Base-by-base conservation (phyloP, 2,113 vertebrate species). In the Orthonyx spaldingii region DNA sequence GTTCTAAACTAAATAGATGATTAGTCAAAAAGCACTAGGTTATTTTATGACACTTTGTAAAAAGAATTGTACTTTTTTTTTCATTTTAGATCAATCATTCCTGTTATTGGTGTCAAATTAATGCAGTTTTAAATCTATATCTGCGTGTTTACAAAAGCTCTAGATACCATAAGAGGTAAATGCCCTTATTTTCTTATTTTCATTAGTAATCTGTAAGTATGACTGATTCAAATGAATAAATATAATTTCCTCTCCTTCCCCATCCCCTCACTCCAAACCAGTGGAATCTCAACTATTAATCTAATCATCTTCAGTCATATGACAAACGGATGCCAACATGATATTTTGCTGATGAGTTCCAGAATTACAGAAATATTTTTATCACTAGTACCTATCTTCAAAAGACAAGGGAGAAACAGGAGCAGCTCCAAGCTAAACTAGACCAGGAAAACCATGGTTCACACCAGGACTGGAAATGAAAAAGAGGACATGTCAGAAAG, bases 41-140 rank as follows among this genome's bases (percentile, higher is more conserved):
- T 93, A 78, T 82, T 92, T 89, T 86, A 26, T 87, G 47, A 65
- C 22, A 87, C 65, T 91, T 75, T 80, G 15, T 9, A 78, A 78
- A 30, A 64, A 72, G 10, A 83, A 37, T 49, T 66, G 72, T 16
- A 17, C 8, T 5, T 49, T 47, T 9, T 55, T 76, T 27, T 79
- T 15, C 23, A 50, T 90, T 30, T 87, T 35, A 92, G 46, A 87
- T 32, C 24, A 76, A 41, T 55, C 39, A 50, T 88, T 70, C 33
- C 12, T 28, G 55, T 13, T 65, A 55, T 27, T 57, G 5, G 33
- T 65, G 57, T 53, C 53, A 92, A 82, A 64, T 60, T 47, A 76
- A 49, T 65, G 28, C 4, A 72, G 13, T 18, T 87, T 70, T 42
- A 78, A 61, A 35, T 83, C 16, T 41, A 2, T 70, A 39, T 61